A percentile compares a stretch with the other conserved stretches of the same genome.
Conservation (phyloP, 2,888 invertebrate species). For the Sphaerophoria taeniata region DNA sequence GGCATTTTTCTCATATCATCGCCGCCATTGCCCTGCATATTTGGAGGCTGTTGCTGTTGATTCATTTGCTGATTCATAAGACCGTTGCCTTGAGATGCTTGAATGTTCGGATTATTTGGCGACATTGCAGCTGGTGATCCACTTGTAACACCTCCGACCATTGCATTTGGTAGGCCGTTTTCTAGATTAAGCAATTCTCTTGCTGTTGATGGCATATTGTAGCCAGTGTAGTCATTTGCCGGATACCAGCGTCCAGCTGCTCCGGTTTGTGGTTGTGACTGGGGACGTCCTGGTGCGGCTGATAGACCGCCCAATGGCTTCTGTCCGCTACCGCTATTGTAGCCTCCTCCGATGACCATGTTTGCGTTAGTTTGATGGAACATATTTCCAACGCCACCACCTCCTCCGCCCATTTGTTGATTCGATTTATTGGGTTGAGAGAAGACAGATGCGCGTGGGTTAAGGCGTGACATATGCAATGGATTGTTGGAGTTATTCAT, state of each 20-base stretch:
- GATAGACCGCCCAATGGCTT: slow-evolving; percentile 59
- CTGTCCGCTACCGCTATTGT: slow-evolving; percentile 73
- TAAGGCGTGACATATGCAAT: slow-evolving; percentile 87
- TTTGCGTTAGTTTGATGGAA: slow-evolving; percentile 77
- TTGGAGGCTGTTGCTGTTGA: slow-evolving; percentile 67
- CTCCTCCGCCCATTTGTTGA: slow-evolving; percentile 74
- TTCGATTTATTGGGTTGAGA: slow-evolving; percentile 80
- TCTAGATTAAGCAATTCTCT: slow-evolving; percentile 81
- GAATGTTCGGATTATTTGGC: slow-evolving; percentile 80
- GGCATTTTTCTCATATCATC: slow-evolving; percentile 84
- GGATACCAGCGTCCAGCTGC: slow-evolving; percentile 67
- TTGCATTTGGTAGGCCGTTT: slow-evolving; percentile 78
- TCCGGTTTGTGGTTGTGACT: slow-evolving; percentile 80
- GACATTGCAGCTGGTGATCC: slow-evolving; percentile 82
- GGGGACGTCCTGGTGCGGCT: slow-evolving; percentile 77
- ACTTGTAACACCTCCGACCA: slow-evolving; percentile 78
- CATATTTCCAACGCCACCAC: slow-evolving; percentile 74
- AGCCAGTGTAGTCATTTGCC: slow-evolving; percentile 77
- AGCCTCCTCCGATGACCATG: slow-evolving; percentile 68
- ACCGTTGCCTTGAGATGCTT: slow-evolving; percentile 74
- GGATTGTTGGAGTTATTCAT: slow-evolving; percentile 80
- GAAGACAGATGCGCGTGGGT: slow-evolving; percentile 92
- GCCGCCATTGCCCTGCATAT: slow-evolving; percentile 75
- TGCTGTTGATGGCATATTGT: slow-evolving; percentile 77
- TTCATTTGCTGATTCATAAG: slow-evolving; percentile 71